phyloP scores from a whole-genome alignment of 2,797 vertebrate genomes.

The Leuciscus waleckii region DNA sequence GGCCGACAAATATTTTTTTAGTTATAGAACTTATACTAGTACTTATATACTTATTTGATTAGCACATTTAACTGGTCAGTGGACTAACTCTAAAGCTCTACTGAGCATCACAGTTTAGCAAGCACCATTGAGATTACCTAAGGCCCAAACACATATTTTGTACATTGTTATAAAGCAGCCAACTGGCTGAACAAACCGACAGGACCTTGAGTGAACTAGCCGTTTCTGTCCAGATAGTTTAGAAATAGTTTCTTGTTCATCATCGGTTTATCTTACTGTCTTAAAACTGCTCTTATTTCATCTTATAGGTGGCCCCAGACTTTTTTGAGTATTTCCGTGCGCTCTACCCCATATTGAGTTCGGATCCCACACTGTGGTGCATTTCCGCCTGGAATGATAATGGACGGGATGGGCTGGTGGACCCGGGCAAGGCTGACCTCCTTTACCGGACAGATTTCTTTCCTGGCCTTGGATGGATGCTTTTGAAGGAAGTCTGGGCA shows the following conservation, averaged over 20 bases:
- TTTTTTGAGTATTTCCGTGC: conserved; percentile 97
- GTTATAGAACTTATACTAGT: not conserved
- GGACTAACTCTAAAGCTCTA: conserved; percentile 43
- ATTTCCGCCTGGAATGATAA: conserved; percentile 97
- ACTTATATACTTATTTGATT: conserved; percentile 25
- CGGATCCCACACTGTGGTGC: conserved; percentile 88
- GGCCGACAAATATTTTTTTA: not conserved
- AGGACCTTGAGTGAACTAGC: not conserved
- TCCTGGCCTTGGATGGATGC: conserved; percentile 92
- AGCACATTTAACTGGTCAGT: conserved; percentile 52
- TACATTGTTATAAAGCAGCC: conserved; percentile 13
- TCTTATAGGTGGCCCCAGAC: conserved; percentile 85
- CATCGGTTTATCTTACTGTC: not conserved
- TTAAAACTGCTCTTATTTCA: conserved; percentile 9
- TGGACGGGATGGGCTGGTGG: conserved; percentile 89
- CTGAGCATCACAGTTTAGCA: conserved; percentile 1
- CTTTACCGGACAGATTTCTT: conserved; percentile 95
- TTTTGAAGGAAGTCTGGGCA: conserved; percentile 86
- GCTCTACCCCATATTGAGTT: conserved; percentile 78
- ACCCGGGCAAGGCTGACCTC: conserved; percentile 75
- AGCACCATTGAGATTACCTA: not conserved
- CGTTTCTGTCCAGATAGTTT: not conserved
- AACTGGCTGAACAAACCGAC: conserved; percentile 22
- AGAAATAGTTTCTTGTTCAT: not conserved
- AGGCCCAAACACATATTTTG: not conserved